phyloP scores from a whole-genome alignment of 2,797 vertebrate genomes.

The Malacoctenus gilli region DNA sequence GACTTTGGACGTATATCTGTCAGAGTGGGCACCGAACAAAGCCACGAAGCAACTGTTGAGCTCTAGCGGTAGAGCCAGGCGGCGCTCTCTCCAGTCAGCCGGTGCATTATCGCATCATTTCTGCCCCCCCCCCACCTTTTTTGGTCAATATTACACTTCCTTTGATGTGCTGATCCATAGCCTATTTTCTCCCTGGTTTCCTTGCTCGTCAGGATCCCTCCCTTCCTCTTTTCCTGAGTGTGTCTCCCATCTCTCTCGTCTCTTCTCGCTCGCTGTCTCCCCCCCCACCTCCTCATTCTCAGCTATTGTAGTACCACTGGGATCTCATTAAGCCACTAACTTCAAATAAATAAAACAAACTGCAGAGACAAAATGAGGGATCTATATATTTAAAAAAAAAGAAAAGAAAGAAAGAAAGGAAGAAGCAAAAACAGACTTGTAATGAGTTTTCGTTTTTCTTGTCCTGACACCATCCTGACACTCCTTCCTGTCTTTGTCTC shows the following conservation, averaged over 20 bases:
- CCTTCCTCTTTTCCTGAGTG: slow-evolving; percentile 24
- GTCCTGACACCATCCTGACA: slow-evolving; percentile 69
- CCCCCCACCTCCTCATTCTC: slow-evolving; percentile 29
- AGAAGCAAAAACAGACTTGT: too few relatives aligned
- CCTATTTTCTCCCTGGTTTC: slow-evolving; percentile 36
- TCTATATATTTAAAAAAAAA: slow-evolving; percentile 69
- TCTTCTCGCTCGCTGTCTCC: not conserved
- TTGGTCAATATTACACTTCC: slow-evolving; percentile 33
- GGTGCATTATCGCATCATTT: slow-evolving; percentile 27
- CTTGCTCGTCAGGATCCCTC: slow-evolving; percentile 39
- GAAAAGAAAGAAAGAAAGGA: slow-evolving; percentile 28
- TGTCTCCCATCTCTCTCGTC: not conserved
- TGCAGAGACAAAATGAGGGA: slow-evolving; percentile 77
- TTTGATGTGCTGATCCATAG: slow-evolving; percentile 37
- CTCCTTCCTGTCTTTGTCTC: slow-evolving; percentile 65
- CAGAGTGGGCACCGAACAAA: slow-evolving; percentile 34
- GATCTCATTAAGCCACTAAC: slow-evolving; percentile 86
- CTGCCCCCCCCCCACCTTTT: slow-evolving; percentile 24
- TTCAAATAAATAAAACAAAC: slow-evolving; percentile 87
- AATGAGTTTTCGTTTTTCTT: slow-evolving; percentile 73
- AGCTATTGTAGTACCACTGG: slow-evolving; percentile 77
- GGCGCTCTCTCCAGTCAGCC: slow-evolving; percentile 35
- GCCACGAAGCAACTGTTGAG: slow-evolving; percentile 42
- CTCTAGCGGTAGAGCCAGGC: slow-evolving; percentile 34
- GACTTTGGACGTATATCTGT: slow-evolving; percentile 63